Evolutionary conservation across 2,113 vertebrate species (phyloP), one percentile per base, ranked within the genome.

Genomic region (Gavia stellata): DNA sequence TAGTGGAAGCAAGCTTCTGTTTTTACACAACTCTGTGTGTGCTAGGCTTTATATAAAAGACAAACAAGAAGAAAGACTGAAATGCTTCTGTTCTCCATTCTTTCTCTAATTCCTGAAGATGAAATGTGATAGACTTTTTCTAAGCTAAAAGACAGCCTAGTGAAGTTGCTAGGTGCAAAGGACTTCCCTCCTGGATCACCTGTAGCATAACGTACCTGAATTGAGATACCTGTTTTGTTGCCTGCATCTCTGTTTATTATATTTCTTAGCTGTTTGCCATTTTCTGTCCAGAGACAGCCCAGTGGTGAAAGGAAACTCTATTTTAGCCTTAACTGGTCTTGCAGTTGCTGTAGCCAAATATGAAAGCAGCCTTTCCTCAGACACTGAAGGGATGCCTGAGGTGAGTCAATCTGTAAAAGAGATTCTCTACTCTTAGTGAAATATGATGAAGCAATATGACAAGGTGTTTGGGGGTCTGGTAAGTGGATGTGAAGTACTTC

Each of bases 261-360:
- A 0, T 25, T 89, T 85, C 19, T 90, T 68, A 19, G 58, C n/a
- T 67, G 47, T 58, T 95, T 77, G 38, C 78, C 9, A 90, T 94
- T 86, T 89, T 87, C 47, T 94, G 81, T 97, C 40, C 53, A 99
- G 99, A 96, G 99, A 99, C 81, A 99, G 98, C 92, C 99, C 99
- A 9, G 99, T 99, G 61, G 98, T 99, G 47, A 99, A 99, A 97
- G 99, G 99, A 28, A 99, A 99, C 81, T 99, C 98, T 25, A 98
- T 99, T 62, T 96, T 99, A 84, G 99, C 99, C 80, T 97, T 99
- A 91, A 99, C 99, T 79, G 98, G 98, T 52, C 98, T 99, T 75
- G 99, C 99, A 38, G 98, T 98, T 9, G 98, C 97, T 9, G 98
- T 99, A 34, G 98, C 98, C 61, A 99, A 98, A 88, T 99, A 99